phyloP scores from a whole-genome alignment of 2,113 vertebrate species.

The Indicator maculatus region DNA sequence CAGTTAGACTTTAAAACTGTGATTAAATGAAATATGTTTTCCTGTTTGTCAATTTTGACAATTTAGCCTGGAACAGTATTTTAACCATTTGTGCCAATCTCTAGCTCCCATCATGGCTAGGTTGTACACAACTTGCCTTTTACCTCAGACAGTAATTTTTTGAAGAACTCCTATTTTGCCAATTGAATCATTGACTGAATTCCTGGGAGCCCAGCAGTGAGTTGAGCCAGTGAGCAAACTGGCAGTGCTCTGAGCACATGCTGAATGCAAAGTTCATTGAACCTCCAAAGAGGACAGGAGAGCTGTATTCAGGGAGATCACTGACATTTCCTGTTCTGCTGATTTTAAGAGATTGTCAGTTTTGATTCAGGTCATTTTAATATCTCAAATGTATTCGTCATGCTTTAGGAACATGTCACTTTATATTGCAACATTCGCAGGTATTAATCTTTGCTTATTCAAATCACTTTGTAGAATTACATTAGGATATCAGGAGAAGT shows the following conservation, averaged over 20 bases:
- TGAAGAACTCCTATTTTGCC: neutral
- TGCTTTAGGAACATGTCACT: neutral
- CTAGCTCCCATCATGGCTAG: rapidly evolving
- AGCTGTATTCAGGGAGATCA: neutral
- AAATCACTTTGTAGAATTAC: neutral
- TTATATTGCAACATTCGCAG: neutral
- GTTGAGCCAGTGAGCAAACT: neutral
- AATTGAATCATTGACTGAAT: neutral
- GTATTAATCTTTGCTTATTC: neutral
- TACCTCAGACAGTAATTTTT: neutral
- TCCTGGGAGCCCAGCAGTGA: neutral
- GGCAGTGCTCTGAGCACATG: neutral
- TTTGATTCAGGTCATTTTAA: neutral
- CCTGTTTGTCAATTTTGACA: neutral
- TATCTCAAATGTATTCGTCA: neutral
- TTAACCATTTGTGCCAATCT: neutral
- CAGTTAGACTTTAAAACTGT: conserved; percentile 39
- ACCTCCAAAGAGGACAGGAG: neutral
- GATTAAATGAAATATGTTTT: neutral
- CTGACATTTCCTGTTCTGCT: neutral
- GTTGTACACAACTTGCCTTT: neutral
- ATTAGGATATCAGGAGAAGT: neutral
- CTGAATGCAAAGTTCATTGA: neutral
- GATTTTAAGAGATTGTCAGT: neutral
- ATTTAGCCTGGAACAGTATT: neutral